Conservation (phyloP, 2,797 vertebrate species). For the Cirrhinus mrigala region DNA sequence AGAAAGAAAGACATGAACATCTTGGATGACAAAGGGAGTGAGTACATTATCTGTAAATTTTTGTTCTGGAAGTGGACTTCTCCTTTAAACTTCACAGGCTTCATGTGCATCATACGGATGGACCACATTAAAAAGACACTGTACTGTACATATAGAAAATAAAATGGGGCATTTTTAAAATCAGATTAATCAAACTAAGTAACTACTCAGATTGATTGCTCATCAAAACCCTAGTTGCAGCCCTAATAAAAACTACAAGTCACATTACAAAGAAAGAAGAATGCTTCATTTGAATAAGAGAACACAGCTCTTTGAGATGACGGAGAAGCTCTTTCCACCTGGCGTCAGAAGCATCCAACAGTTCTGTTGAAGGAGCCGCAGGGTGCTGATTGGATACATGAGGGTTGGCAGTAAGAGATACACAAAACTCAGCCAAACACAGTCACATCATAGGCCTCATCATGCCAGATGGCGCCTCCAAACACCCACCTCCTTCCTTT, state of each 20-base stretch:
- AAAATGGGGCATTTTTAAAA: not conserved
- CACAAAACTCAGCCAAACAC: slow-evolving; percentile 30
- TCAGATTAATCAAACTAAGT: not conserved
- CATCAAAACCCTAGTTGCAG: not conserved
- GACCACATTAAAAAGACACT: not conserved
- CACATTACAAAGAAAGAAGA: not conserved
- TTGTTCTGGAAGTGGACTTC: too few species aligned
- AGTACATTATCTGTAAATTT: too few species aligned
- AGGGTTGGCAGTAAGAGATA: slow-evolving; percentile 39
- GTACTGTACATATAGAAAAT: not conserved
- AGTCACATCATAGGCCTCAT: slow-evolving; percentile 32
- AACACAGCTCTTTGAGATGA: not conserved
- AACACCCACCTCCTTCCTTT: slow-evolving; percentile 94
- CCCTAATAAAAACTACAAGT: not conserved
- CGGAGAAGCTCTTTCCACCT: not conserved
- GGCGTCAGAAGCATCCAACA: slow-evolving; percentile 22
- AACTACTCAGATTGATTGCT: not conserved
- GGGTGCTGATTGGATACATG: slow-evolving; percentile 47
- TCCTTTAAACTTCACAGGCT: not conserved
- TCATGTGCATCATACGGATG: not conserved
- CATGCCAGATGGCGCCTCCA: slow-evolving; percentile 53
- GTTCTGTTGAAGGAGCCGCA: slow-evolving; percentile 35
- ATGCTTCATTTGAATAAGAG: not conserved
- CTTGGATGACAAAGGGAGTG: too few species aligned
- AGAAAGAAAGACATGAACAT: too few species aligned